phyloP scores from a whole-genome alignment of 2,113 vertebrate genomes.

The Dipodomys merriami region DNA sequence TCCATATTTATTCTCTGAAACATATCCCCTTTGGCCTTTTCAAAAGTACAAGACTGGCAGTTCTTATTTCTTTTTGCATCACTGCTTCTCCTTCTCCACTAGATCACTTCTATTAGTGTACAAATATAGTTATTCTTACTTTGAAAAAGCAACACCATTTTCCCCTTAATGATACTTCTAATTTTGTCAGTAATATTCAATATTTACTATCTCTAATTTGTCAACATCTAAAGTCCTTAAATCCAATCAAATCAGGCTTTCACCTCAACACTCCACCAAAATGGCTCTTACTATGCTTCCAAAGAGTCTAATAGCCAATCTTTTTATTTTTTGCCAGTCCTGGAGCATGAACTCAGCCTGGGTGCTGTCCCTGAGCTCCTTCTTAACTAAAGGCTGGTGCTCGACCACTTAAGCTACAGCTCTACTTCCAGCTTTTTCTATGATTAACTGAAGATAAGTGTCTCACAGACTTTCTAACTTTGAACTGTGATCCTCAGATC shows the following conservation, averaged over 20 bases:
- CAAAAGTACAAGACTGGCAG: not conserved
- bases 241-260: not conserved
- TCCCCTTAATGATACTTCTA: not conserved
- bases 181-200: too few relatives aligned
- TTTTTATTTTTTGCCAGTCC: too few relatives aligned
- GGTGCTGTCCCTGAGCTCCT: too few relatives aligned
- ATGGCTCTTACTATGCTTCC: not conserved
- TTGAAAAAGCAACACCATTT: slow-evolving; percentile 10
- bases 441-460: too few relatives aligned
- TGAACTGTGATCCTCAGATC: too few relatives aligned
- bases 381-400: too few relatives aligned
- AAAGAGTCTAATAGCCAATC: not conserved
- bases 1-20: not conserved
- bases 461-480: too few relatives aligned
- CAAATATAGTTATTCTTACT: not conserved
- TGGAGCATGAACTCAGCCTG: too few relatives aligned
- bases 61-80: not conserved
- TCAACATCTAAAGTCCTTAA: not conserved
- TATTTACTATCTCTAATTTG: not conserved
- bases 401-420: too few relatives aligned
- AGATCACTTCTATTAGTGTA: not conserved
- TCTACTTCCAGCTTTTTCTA: too few relatives aligned
- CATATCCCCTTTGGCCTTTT: not conserved
- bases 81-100: not conserved
- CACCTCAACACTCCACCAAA: not conserved